phyloP scores from a whole-genome alignment of 92 coral and sea anemone genomes.

The Hydrozoanthus gracilis region DNA sequence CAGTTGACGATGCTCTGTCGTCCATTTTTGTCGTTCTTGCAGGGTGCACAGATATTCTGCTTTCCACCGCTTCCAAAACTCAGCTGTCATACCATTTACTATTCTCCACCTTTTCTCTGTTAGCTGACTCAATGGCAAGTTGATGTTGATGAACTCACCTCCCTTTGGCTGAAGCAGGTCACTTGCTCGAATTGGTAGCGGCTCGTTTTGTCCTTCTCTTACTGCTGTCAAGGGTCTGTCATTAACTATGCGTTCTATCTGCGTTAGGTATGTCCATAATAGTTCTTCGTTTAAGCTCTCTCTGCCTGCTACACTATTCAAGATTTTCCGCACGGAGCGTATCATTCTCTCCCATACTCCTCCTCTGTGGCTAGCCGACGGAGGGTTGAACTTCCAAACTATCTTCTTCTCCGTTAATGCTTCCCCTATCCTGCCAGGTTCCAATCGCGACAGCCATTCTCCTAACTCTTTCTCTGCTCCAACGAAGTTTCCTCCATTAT shows the following conservation, averaged over 20 bases:
- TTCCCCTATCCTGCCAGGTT: background rate
- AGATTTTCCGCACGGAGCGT: background rate
- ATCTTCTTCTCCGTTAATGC: background rate
- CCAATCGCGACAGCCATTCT: background rate
- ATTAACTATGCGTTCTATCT: too few species aligned
- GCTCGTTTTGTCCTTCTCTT: background rate
- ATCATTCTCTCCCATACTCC: slow-evolving; percentile 2
- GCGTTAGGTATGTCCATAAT: background rate
- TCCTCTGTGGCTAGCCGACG: background rate
- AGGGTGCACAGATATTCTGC: slow-evolving; percentile 31
- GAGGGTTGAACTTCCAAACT: slow-evolving; percentile 3
- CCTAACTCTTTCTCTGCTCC: too few species aligned
- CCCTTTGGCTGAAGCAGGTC: background rate
- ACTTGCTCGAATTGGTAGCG: background rate
- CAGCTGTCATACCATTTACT: background rate
- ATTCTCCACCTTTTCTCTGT: background rate
- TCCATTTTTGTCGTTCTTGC: slow-evolving; percentile 46
- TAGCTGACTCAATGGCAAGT: background rate
- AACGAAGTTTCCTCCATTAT: background rate
- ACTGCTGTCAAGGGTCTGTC: background rate
- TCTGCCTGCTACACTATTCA: background rate
- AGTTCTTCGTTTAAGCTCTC: too few species aligned
- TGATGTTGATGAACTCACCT: background rate
- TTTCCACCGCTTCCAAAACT: too few species aligned
- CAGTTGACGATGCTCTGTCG: slow-evolving; percentile 3